These are phyloP conservation scores for Sylvilagus bachmani DNA, from an alignment of 2,113 vertebrate species.

Conservation along the genomic window DNA sequence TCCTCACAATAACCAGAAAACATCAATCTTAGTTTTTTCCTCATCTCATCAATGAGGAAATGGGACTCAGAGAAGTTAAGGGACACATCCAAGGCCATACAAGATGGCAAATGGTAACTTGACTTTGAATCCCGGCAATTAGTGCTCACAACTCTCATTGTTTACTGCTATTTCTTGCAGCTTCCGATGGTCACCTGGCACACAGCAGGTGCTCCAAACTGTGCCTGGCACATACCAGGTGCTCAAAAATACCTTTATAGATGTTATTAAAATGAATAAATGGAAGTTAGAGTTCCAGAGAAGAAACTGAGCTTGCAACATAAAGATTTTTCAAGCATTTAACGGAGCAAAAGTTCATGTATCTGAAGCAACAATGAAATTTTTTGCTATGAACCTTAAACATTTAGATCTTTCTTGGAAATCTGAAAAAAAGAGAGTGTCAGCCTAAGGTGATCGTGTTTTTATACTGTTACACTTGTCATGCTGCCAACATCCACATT, in stretches of 20 bases:
- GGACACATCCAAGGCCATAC: neutral
- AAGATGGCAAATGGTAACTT: neutral
- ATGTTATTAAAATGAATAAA: neutral
- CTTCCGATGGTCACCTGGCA: neutral
- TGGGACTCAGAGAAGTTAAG: neutral
- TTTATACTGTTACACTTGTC: constrained; percentile 89
- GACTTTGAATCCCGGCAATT: neutral
- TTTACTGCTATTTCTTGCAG: neutral
- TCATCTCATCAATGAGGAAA: neutral
- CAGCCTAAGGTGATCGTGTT: constrained; percentile 88
- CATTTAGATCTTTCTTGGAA: constrained; percentile 85
- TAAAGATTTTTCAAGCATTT: neutral
- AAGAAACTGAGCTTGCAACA: neutral
- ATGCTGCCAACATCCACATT: constrained; percentile 86
- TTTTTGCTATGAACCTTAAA: constrained; percentile 67
- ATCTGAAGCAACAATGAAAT: neutral
- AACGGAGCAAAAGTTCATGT: neutral
- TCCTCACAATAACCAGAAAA: neutral
- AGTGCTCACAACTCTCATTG: neutral
- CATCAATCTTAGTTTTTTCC: neutral
- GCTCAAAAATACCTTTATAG: neutral
- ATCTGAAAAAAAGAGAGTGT: constrained; percentile 82
- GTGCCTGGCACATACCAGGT: neutral
- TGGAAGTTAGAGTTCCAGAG: neutral
- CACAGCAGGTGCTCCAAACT: neutral